Conservation (phyloP, 2,113 vertebrate genomes). For the Atractosteus spatula region DNA sequence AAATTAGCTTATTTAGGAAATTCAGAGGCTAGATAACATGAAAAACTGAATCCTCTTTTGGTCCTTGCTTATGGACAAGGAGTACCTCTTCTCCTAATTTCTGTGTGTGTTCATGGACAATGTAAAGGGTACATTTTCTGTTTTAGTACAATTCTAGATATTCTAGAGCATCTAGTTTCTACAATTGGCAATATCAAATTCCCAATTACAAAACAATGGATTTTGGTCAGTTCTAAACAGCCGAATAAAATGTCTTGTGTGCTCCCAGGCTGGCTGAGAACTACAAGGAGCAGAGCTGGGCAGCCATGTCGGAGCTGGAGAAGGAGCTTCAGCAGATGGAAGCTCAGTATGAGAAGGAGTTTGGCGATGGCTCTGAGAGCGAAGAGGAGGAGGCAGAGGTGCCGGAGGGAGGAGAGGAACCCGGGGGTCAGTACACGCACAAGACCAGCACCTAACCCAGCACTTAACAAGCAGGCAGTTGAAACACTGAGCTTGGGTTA, state of each 20-base stretch:
- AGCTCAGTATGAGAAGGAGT: slow-evolving; percentile 85
- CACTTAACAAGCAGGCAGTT: neutral
- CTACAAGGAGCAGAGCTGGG: slow-evolving; percentile 95
- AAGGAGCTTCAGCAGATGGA: slow-evolving; percentile 92
- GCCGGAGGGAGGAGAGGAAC: slow-evolving; percentile 42
- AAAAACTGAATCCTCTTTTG: too few relatives aligned
- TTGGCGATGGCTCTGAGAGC: slow-evolving; percentile 78
- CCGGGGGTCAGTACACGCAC: slow-evolving; percentile 42
- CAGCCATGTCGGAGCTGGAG: slow-evolving; percentile 83
- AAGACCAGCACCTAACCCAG: neutral
- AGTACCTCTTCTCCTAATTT: too few relatives aligned
- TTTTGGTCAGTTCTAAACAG: too few relatives aligned
- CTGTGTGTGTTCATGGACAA: too few relatives aligned
- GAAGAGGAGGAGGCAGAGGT: slow-evolving; percentile 57
- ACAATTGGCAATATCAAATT: too few relatives aligned
- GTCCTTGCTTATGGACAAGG: too few relatives aligned
- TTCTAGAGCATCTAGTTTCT: too few relatives aligned
- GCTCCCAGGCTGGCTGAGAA: slow-evolving; percentile 75
- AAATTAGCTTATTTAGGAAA: too few relatives aligned
- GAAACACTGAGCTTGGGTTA: neutral
- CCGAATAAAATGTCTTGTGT: neutral
- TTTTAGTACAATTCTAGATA: too few relatives aligned
- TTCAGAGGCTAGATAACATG: too few relatives aligned
- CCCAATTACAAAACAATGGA: too few relatives aligned
- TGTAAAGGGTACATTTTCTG: too few relatives aligned